Base-by-base conservation (phyloP, 2,888 invertebrate species). In the Melanophora roralis region DNA sequence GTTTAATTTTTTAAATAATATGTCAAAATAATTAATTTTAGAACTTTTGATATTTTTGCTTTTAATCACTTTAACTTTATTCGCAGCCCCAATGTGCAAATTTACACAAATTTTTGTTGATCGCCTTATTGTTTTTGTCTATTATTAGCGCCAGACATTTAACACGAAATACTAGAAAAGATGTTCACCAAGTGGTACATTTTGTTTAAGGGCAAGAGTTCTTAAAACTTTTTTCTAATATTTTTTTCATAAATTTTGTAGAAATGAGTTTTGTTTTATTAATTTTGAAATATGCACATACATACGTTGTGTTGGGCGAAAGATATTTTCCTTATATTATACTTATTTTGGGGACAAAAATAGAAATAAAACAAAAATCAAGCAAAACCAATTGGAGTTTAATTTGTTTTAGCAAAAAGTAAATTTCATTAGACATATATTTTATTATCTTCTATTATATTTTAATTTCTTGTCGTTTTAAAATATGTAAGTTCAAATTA, bases 121-220 rank as follows among this genome's bases (percentile, higher is more conserved):
- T 51, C 32, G 27, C 11, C 19, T 2, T 55, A 5, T 57, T 36
- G 36, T 59, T 14, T 40, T 27, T 27, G 16, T 72, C 74, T 79
- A 79, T 74, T 74, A 74, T 74, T 74, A 79, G 74, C 64, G 57
- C 78, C 74, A 78, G 78, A 78, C 73, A 59, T 78, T 74, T 67
- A 68, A 73, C 38, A 74, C 34, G 59, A 62, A 72, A 53, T 60
- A 19, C 21, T 53, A 27, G 4, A n/a, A n/a, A n/a, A n/a, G n/a
- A 27, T 27, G n/a, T 62, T 62, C 12, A 53, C 19, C 45, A 68
- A 57, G 34, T 64, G 55, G 27, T 53, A 49, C 19, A 14, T 40
- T 32, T 16, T 27, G 16, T 23, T 40, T 19, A n/a, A 8, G 49
- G 19, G n/a, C 49, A 36, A 47, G 36, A 49, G 36, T 49, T 21